These are phyloP conservation scores for Clanis bilineata DNA, from an alignment of 2,888 invertebrate genomes.

Conservation along the genomic window DNA sequence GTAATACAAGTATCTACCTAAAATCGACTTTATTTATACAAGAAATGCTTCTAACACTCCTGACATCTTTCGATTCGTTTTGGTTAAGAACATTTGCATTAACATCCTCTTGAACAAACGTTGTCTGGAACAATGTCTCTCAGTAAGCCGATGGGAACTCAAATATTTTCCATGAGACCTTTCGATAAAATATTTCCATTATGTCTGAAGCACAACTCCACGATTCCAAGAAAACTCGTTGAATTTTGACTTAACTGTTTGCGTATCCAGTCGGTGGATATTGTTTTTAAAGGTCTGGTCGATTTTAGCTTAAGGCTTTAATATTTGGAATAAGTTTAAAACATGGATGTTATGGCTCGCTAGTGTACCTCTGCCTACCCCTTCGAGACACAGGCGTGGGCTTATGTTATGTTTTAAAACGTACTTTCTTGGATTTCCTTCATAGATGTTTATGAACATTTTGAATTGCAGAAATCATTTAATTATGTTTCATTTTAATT, in stretches of 20 bases:
- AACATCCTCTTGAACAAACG: neutral
- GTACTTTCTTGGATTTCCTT: too few relatives aligned
- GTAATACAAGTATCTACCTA: neutral
- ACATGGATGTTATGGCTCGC: too few relatives aligned
- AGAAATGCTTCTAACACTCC: neutral
- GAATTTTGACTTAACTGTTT: neutral
- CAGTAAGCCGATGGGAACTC: slow-evolving; percentile 1
- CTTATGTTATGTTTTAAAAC: too few relatives aligned
- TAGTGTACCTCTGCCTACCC: too few relatives aligned
- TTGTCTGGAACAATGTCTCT: neutral
- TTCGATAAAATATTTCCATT: slow-evolving; percentile 11
- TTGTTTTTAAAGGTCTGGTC: neutral
- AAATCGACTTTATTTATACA: neutral
- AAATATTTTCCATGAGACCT: slow-evolving; percentile 12
- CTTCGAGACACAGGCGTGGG: too few relatives aligned
- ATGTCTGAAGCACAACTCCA: neutral
- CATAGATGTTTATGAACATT: too few relatives aligned
- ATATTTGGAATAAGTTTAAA: too few relatives aligned
- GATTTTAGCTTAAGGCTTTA: too few relatives aligned
- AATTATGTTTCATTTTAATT: too few relatives aligned
- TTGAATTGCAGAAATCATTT: too few relatives aligned
- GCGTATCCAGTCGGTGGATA: neutral
- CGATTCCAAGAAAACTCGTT: neutral
- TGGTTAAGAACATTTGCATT: neutral
- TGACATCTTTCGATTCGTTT: neutral